A percentile compares a stretch with the other conserved stretches of the same genome.
These are phyloP conservation scores for Lates calcarifer DNA, from an alignment of 2,113 vertebrate species.

Conservation along the genomic window DNA sequence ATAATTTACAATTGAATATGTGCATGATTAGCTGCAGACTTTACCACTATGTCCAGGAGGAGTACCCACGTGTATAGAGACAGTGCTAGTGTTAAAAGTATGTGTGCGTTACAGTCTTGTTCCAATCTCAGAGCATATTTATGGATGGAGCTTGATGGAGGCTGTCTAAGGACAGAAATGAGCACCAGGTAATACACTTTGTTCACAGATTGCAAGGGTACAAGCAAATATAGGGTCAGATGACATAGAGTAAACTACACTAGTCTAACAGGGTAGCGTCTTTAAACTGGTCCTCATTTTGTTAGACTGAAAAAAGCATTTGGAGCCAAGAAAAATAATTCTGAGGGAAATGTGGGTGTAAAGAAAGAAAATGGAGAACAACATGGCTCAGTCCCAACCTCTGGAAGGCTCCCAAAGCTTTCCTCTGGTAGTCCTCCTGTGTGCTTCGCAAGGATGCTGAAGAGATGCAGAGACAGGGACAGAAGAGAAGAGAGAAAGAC, in stretches of 20 bases:
- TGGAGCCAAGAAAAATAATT: constrained; percentile 4
- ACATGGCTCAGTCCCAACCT: constrained; percentile 85
- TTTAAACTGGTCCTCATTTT: background rate
- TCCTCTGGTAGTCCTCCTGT: constrained; percentile 97
- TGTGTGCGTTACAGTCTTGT: background rate
- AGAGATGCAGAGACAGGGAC: constrained; percentile 29
- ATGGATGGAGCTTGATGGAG: background rate
- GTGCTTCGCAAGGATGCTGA: constrained; percentile 93
- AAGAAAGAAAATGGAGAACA: constrained; percentile 17
- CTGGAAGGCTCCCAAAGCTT: constrained; percentile 97
- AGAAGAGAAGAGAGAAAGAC: background rate
- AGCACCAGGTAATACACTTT: background rate
- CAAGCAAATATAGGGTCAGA: background rate
- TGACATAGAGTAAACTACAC: background rate
- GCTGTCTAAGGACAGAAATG: background rate
- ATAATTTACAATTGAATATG: background rate
- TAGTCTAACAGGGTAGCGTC: background rate
- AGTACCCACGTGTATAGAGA: background rate
- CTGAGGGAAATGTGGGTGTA: constrained; percentile 27
- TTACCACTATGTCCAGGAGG: background rate
- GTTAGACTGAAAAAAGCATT: background rate
- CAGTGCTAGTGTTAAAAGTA: background rate
- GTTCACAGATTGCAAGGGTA: background rate
- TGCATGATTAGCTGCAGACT: background rate
- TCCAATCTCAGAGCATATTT: background rate